Conservation (phyloP, 1,140 invertebrate species). For the Brachionus asplanchnoidis region DNA sequence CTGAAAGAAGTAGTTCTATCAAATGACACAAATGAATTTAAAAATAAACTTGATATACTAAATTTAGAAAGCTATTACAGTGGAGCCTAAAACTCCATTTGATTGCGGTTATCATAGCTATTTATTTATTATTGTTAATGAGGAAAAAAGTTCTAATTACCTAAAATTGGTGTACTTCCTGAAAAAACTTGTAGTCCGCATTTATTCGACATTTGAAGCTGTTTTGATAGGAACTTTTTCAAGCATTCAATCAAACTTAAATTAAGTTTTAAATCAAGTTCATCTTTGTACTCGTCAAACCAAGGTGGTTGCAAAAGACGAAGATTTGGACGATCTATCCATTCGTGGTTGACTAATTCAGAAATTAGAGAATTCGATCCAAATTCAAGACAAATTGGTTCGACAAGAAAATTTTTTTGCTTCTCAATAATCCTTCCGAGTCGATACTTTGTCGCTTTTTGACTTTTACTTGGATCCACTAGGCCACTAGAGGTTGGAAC, state of each 20-base stretch:
- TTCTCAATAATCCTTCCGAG: constrained; percentile 16
- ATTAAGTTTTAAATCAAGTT: constrained; percentile 45
- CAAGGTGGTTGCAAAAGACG: constrained; percentile 84
- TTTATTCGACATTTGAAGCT: not conserved
- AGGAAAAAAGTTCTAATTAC: not conserved
- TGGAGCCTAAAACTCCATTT: too few species aligned
- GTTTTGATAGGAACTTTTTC: not conserved
- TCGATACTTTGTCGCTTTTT: constrained; percentile 8
- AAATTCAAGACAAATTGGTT: not conserved
- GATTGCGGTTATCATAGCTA: too few species aligned
- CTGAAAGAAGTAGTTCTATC: too few species aligned
- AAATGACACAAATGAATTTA: too few species aligned
- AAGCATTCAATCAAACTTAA: not conserved
- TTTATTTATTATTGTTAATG: too few species aligned
- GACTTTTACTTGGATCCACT: not conserved
- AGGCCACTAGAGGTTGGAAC: not conserved
- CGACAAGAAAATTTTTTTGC: constrained; percentile 39
- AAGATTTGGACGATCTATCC: constrained; percentile 77
- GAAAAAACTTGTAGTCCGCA: not conserved
- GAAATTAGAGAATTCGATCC: not conserved
- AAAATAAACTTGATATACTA: too few species aligned
- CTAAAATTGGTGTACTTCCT: not conserved
- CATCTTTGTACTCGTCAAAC: constrained; percentile 74
- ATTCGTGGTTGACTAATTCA: constrained; percentile 16
- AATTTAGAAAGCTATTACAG: too few species aligned